Percentiles rank a stretch among this genome's conserved stretches.
Conservation (phyloP, 2,888 invertebrate genomes). For the Drosophila fulvimacula region DNA sequence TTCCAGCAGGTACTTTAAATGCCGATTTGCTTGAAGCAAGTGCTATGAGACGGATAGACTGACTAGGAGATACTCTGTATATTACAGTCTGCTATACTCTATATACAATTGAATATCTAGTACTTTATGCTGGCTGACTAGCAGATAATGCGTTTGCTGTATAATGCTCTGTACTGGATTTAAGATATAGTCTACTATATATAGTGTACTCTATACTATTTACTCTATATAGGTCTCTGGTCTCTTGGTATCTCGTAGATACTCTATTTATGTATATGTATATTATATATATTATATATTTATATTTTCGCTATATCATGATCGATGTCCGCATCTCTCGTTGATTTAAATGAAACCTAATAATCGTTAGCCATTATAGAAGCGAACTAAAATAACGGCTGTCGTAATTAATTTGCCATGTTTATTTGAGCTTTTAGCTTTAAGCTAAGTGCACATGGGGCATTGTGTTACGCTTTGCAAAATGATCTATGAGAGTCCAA, state of each 20-base stretch:
- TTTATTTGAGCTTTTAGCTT: slow-evolving; percentile 11
- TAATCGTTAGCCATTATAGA: neutral
- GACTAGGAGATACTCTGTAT: neutral
- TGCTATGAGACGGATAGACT: neutral
- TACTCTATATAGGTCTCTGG: too few relatives aligned
- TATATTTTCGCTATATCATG: neutral
- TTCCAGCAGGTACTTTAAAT: neutral
- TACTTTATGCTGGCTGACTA: too few relatives aligned
- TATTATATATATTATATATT: neutral
- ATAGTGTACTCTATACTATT: neutral
- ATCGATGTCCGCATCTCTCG: neutral
- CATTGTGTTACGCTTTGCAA: slow-evolving; percentile 13
- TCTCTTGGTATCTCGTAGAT: neutral
- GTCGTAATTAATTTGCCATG: slow-evolving; percentile 9
- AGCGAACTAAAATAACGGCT: neutral
- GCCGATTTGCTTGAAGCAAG: neutral
- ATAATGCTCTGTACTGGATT: too few relatives aligned
- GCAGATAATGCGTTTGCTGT: too few relatives aligned
- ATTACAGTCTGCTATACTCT: too few relatives aligned
- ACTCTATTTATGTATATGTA: neutral
- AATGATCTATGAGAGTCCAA: slow-evolving; percentile 28
- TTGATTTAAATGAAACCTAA: neutral
- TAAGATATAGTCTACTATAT: too few relatives aligned
- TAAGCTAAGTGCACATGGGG: slow-evolving; percentile 15
- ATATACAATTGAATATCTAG: too few relatives aligned